Conservation (phyloP, 1,140 invertebrate species). For the Neodiprion virginianus region DNA sequence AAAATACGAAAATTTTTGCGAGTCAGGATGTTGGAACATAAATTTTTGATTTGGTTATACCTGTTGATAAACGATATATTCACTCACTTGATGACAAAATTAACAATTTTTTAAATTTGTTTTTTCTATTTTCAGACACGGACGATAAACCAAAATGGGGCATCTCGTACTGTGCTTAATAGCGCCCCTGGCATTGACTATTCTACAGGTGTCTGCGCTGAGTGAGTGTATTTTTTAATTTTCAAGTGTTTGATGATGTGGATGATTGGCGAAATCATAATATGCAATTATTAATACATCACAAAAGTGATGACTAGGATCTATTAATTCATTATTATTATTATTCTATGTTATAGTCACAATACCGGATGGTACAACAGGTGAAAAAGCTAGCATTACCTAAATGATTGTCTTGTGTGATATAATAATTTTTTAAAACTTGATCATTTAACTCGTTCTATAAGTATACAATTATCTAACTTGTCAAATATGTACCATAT, state of each 20-base stretch:
- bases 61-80: neutral
- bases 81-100: neutral
- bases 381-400: slow-evolving; percentile 33
- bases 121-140: neutral
- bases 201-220: slow-evolving; percentile 2
- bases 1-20: no score
- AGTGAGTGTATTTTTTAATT: neutral
- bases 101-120: neutral
- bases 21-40: no score
- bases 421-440: neutral
- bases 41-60: no score
- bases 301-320: no score
- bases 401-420: slow-evolving; percentile 22
- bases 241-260: no score
- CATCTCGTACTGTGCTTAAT: neutral
- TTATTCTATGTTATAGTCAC: slow-evolving; percentile 44
- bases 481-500: neutral
- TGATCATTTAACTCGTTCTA: slow-evolving; percentile 15
- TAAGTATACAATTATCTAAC: neutral
- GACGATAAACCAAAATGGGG: neutral
- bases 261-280: no score
- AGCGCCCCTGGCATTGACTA: neutral
- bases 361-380: slow-evolving; percentile 41
- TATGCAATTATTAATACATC: no score
- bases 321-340: slow-evolving; percentile 23